Evolutionary conservation across 2,113 vertebrate genomes (phyloP).

Genomic region (Rhynchomys soricoides): DNA sequence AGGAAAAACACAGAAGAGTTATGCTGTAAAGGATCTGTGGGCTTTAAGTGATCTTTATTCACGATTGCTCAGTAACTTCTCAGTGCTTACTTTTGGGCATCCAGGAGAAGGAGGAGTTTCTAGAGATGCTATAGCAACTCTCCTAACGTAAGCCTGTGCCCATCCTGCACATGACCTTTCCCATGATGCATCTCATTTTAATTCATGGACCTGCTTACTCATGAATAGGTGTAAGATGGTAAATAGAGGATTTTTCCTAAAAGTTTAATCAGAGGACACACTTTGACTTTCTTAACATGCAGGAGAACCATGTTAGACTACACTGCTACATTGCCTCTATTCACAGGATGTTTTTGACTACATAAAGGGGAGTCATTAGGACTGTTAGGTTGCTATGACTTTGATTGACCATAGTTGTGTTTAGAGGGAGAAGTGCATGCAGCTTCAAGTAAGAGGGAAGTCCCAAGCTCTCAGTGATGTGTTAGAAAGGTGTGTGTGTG

Average conservation of each 20-base stretch:
- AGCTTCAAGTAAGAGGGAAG: too few relatives aligned
- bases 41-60: background rate
- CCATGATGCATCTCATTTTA: background rate
- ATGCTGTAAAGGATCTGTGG: background rate
- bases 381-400: background rate
- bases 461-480: background rate
- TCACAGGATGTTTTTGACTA: background rate
- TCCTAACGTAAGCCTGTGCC: background rate
- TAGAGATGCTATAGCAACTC: background rate
- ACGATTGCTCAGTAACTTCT: too few relatives aligned
- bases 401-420: too few relatives aligned
- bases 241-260: background rate
- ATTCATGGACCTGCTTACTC: too few relatives aligned
- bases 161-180: background rate
- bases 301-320: background rate
- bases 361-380: background rate
- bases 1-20: background rate
- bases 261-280: background rate
- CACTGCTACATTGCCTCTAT: background rate
- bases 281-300: background rate
- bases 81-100: too few relatives aligned
- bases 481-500: background rate
- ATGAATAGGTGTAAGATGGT: background rate
- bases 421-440: accelerated
- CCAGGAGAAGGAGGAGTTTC: background rate